A percentile compares a stretch with the other conserved stretches of the same genome.
phyloP scores from a whole-genome alignment of 2,113 vertebrate genomes.

The Tympanuchus pallidicinctus region DNA sequence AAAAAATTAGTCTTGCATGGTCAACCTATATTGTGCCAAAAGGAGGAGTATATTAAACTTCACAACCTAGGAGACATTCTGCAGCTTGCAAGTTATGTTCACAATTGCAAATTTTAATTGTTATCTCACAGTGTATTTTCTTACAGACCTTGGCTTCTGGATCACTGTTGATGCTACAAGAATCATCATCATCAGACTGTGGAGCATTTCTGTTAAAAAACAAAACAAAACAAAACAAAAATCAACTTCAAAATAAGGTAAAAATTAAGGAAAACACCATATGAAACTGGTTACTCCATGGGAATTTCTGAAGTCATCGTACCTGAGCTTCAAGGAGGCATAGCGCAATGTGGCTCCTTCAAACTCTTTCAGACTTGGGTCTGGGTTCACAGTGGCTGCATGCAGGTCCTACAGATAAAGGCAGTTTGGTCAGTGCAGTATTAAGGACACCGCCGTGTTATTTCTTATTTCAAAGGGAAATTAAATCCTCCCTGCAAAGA shows the following conservation, averaged over 20 bases:
- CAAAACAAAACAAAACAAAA: not conserved
- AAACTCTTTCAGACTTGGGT: conserved; percentile 94
- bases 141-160: conserved; percentile 90
- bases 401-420: conserved; percentile 87
- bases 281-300: not conserved
- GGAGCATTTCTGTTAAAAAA: conserved; percentile 80
- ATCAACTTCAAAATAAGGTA: not conserved
- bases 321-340: conserved; percentile 95
- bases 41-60: not conserved
- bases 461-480: conserved; percentile 52
- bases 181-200: conserved; percentile 92
- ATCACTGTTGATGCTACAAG: conserved; percentile 88
- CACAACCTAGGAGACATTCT: not conserved
- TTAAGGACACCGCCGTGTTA: not conserved
- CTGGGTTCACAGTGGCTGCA: conserved; percentile 92
- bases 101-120: not conserved
- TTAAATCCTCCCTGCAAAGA: conserved; percentile 67
- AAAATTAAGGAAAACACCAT: not conserved
- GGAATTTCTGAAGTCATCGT: not conserved
- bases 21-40: not conserved
- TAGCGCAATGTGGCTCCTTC: conserved; percentile 94
- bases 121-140: not conserved
- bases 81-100: not conserved
- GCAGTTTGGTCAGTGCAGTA: not conserved
- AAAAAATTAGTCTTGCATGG: not conserved